phyloP scores from a whole-genome alignment of 2,888 invertebrate species.

The Eristalis pertinax region DNA sequence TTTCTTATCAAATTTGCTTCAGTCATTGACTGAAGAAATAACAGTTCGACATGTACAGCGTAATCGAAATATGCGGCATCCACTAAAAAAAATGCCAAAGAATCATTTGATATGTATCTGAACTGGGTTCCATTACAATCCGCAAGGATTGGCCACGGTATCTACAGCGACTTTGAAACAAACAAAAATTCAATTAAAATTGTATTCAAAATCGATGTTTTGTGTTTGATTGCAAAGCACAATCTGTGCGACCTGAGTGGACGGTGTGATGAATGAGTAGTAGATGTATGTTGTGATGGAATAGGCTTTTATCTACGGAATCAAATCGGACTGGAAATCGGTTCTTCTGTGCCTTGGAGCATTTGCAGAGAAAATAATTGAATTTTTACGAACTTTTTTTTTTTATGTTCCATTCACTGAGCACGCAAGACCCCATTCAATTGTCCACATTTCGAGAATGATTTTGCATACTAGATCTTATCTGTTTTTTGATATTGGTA shows the following conservation, averaged over 20 bases:
- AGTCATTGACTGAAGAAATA: background rate
- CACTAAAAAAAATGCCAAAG: background rate
- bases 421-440: too few relatives aligned
- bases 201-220: background rate
- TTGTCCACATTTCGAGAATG: too few relatives aligned
- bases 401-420: too few relatives aligned
- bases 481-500: too few relatives aligned
- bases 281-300: background rate
- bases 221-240: background rate
- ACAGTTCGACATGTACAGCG: background rate
- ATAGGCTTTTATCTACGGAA: background rate
- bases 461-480: too few relatives aligned
- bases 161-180: background rate
- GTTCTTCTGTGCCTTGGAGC: background rate
- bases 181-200: background rate
- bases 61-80: background rate
- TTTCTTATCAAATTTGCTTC: background rate
- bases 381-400: background rate
- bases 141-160: background rate
- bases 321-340: background rate
- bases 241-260: background rate
- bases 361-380: background rate
- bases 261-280: background rate
- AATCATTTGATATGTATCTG: background rate
- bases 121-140: background rate